A percentile compares a stretch with the other conserved stretches of the same genome.
phyloP scores from a whole-genome alignment of 2,888 invertebrate species.

The Papilio demoleus region DNA sequence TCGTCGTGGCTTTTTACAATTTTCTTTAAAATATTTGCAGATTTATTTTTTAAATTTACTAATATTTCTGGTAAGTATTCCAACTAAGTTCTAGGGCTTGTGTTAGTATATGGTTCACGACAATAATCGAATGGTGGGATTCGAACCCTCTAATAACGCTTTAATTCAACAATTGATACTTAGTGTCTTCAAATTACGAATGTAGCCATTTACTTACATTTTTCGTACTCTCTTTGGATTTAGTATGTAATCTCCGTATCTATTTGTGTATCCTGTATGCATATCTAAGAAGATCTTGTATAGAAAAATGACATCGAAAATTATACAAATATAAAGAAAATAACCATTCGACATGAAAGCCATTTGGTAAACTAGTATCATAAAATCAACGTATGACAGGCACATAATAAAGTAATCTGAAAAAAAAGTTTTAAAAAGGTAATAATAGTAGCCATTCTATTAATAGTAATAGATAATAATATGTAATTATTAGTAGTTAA shows the following conservation, averaged over 20 bases:
- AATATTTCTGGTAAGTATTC: too few relatives aligned
- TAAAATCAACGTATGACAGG: slow-evolving; percentile 71
- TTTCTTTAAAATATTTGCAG: too few relatives aligned
- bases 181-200: background rate
- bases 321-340: slow-evolving; percentile 63
- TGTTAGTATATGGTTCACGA: too few relatives aligned
- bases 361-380: slow-evolving; percentile 78
- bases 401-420: slow-evolving; percentile 72
- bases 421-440: too few relatives aligned
- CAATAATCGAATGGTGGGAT: too few relatives aligned
- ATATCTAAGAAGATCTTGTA: slow-evolving; percentile 76
- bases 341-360: slow-evolving; percentile 71
- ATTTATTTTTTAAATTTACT: too few relatives aligned
- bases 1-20: too few relatives aligned
- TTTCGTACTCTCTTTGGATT: slow-evolving; percentile 71
- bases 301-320: slow-evolving; percentile 69
- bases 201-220: slow-evolving; percentile 61
- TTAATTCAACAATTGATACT: too few relatives aligned
- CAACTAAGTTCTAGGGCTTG: too few relatives aligned
- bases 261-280: slow-evolving; percentile 77
- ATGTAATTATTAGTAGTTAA: slow-evolving; percentile 2
- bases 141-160: too few relatives aligned
- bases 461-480: slow-evolving; percentile 27
- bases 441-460: too few relatives aligned
- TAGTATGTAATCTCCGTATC: slow-evolving; percentile 78